Conservation (phyloP, 2,888 invertebrate species). For the Tenthredo distinguenda region DNA sequence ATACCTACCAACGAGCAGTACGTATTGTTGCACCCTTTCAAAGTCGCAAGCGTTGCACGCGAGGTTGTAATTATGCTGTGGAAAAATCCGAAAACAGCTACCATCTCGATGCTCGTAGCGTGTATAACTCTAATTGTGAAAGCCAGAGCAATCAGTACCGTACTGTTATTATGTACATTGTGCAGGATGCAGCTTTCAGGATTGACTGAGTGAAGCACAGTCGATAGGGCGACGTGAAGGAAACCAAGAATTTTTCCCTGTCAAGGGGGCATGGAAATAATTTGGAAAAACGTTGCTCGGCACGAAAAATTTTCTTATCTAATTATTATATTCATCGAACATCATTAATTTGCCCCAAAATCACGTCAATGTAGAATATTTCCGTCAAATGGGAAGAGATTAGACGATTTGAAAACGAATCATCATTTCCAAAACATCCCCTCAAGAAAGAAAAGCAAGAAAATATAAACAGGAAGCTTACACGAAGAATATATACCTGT, state of each 20-base stretch:
- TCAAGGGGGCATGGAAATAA: background rate
- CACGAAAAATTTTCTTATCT: background rate
- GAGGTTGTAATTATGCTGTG: constrained; percentile 35
- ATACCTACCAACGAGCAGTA: background rate
- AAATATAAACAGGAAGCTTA: background rate
- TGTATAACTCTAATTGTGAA: constrained; percentile 45
- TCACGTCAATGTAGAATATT: background rate
- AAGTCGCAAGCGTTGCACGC: constrained; percentile 24
- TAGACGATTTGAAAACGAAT: background rate
- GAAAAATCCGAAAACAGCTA: constrained; percentile 39
- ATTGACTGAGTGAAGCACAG: background rate
- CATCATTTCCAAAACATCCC: background rate
- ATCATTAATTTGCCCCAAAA: background rate
- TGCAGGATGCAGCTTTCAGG: background rate
- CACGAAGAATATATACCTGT: background rate
- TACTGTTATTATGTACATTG: background rate
- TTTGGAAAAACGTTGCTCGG: background rate
- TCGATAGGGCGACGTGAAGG: background rate
- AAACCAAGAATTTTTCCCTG: background rate
- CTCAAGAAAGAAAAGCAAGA: no score
- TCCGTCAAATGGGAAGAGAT: background rate
- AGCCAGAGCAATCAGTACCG: constrained; percentile 33
- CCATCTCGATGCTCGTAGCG: constrained; percentile 41
- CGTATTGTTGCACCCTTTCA: constrained; percentile 20
- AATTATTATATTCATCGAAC: background rate